Evolutionary conservation across 2,888 invertebrate species (phyloP).

Genomic region (Drosophila anomelani): DNA sequence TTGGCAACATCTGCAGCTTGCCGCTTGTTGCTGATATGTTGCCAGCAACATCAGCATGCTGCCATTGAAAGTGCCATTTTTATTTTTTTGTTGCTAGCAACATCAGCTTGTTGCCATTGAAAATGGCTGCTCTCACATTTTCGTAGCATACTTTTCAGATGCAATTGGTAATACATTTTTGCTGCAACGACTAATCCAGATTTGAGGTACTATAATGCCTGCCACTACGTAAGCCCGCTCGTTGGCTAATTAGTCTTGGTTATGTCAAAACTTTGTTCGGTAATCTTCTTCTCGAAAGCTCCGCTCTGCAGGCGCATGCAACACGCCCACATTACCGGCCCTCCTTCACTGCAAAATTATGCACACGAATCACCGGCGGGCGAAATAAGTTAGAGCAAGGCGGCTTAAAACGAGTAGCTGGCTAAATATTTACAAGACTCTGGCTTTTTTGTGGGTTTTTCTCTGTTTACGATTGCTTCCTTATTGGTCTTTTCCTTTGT

Average conservation of each 20-base stretch:
- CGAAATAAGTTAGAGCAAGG: constrained; percentile 40
- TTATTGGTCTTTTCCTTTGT: constrained; percentile 59
- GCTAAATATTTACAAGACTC: constrained; percentile 72
- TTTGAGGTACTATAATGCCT: constrained; percentile 5
- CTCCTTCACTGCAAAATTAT: constrained; percentile 28
- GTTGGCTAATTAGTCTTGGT: constrained; percentile 42
- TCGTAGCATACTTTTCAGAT: constrained; percentile 49
- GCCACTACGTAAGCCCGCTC: constrained; percentile 17
- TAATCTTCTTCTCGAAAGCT: constrained; percentile 40
- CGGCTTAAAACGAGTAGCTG: constrained; percentile 51
- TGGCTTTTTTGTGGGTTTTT: constrained; percentile 19
- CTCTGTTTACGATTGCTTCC: constrained; percentile 55
- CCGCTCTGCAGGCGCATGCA: constrained; percentile 11
- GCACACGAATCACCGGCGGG: constrained; percentile 39
- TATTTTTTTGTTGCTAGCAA: too few species aligned
- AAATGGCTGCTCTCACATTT: not conserved
- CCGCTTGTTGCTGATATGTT: constrained; percentile 4
- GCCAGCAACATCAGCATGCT: constrained; percentile 7
- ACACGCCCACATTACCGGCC: constrained; percentile 10
- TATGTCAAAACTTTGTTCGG: constrained; percentile 43
- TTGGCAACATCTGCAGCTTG: not conserved
- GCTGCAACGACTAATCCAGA: not conserved
- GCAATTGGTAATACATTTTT: not conserved
- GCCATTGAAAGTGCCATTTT: not conserved
- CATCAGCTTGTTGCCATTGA: constrained; percentile 3